A percentile compares a stretch with the other conserved stretches of the same genome.
These are phyloP conservation scores for Netelia inedita DNA, from an alignment of 2,888 invertebrate genomes.

Conservation along the genomic window DNA sequence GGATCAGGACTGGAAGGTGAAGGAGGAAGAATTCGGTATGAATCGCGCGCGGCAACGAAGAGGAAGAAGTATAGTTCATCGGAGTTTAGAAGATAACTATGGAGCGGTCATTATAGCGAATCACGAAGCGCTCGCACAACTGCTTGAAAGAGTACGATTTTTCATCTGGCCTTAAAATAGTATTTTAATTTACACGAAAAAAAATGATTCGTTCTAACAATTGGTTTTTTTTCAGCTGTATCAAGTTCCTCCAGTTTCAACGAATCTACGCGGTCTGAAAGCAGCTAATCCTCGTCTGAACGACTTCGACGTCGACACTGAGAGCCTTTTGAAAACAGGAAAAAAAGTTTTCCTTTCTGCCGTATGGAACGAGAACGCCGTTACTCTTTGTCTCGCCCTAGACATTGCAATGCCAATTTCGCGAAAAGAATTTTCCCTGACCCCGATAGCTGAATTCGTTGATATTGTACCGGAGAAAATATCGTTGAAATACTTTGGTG, in stretches of 20 bases:
- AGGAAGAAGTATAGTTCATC: constrained; percentile 93
- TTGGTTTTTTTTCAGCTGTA: constrained; percentile 86
- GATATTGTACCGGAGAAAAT: constrained; percentile 91
- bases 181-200: constrained; percentile 1
- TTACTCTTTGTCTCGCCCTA: constrained; percentile 86
- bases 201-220: neutral
- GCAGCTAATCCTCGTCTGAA: constrained; percentile 91
- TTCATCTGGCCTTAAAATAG: neutral
- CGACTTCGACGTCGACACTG: constrained; percentile 89
- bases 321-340: constrained; percentile 87
- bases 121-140: constrained; percentile 95
- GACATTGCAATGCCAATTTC: constrained; percentile 87
- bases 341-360: constrained; percentile 92
- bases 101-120: constrained; percentile 96
- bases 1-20: constrained; percentile 86
- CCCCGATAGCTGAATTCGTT: constrained; percentile 93
- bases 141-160: constrained; percentile 92
- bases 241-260: constrained; percentile 89
- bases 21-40: constrained; percentile 83
- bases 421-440: constrained; percentile 89
- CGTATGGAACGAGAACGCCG: constrained; percentile 88
- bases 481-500: constrained; percentile 85
- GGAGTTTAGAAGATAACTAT: constrained; percentile 95
- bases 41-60: constrained; percentile 91
- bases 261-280: constrained; percentile 90